Conservation (phyloP, 2,888 invertebrate genomes). For the Epicampocera succincta region DNA sequence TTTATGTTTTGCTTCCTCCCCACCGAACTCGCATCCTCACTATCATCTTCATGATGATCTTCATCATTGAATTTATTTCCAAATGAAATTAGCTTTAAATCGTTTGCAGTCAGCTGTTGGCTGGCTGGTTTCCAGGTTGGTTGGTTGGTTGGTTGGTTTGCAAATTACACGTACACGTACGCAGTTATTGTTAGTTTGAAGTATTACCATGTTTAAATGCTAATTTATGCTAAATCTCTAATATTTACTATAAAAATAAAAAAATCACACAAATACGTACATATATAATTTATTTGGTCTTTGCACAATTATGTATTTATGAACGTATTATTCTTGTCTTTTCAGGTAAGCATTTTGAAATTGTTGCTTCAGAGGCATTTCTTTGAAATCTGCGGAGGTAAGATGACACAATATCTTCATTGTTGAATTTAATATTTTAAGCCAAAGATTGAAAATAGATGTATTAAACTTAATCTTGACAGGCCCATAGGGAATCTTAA, state of each 20-base stretch:
- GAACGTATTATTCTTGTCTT: conserved; percentile 18
- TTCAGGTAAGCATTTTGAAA: conserved; percentile 16
- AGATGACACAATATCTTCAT: background rate
- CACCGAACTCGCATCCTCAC: background rate
- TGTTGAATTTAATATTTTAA: background rate
- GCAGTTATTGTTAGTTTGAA: conserved; percentile 55
- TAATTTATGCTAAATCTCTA: conserved; percentile 65
- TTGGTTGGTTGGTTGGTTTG: background rate
- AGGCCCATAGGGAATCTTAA: no score
- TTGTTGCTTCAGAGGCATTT: background rate
- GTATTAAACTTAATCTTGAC: no score
- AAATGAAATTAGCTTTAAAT: background rate
- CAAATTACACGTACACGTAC: conserved; percentile 3
- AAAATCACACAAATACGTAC: conserved; percentile 7
- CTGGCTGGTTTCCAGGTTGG: no score
- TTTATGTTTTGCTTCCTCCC: no score
- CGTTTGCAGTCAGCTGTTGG: conserved; percentile 1
- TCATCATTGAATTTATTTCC: conserved; percentile 9
- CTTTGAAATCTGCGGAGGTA: no score
- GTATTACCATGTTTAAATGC: conserved; percentile 66
- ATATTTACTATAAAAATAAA: conserved; percentile 26
- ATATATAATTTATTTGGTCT: conserved; percentile 52
- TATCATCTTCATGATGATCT: conserved; percentile 25
- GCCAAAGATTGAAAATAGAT: no score
- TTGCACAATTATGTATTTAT: background rate